These are phyloP conservation scores for Pseudocheirus occidentalis DNA, from an alignment of 2,797 vertebrate genomes.

Conservation along the genomic window DNA sequence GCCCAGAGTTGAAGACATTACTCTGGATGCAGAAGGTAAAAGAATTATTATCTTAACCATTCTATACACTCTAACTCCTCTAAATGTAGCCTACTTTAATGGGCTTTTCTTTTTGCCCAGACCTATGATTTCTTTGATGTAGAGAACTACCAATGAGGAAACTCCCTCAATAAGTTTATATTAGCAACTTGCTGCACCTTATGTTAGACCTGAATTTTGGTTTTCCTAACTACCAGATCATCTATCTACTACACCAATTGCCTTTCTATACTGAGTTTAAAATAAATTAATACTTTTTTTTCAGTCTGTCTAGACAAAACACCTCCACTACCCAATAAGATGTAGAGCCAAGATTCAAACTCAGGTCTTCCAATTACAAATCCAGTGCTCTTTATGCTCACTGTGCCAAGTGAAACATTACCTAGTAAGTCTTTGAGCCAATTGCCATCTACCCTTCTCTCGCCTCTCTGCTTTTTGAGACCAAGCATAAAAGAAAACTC, in stretches of 20 bases:
- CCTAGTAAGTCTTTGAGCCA: not conserved
- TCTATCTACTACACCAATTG: not conserved
- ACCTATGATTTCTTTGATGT: no score
- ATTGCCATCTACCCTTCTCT: not conserved
- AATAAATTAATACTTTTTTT: not conserved
- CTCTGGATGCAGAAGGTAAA: no score
- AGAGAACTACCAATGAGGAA: not conserved
- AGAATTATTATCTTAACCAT: no score
- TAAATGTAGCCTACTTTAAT: no score
- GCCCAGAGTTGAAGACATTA: not conserved
- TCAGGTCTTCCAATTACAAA: not conserved
- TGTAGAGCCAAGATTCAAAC: not conserved
- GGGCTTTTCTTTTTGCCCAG: no score
- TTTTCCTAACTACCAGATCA: not conserved
- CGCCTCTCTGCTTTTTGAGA: not conserved
- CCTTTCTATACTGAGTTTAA: not conserved
- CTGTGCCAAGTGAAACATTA: not conserved
- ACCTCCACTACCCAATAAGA: not conserved
- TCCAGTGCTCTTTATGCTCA: not conserved
- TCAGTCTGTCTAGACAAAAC: not conserved
- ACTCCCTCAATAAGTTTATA: not conserved
- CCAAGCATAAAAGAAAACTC: not conserved
- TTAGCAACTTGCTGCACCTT: not conserved
- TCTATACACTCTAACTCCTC: no score
- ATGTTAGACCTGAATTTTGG: not conserved